A percentile compares a stretch with the other conserved stretches of the same genome.
These are phyloP conservation scores for Leptinotarsa lineolata DNA, from an alignment of 1,140 invertebrate species.

Conservation along the genomic window DNA sequence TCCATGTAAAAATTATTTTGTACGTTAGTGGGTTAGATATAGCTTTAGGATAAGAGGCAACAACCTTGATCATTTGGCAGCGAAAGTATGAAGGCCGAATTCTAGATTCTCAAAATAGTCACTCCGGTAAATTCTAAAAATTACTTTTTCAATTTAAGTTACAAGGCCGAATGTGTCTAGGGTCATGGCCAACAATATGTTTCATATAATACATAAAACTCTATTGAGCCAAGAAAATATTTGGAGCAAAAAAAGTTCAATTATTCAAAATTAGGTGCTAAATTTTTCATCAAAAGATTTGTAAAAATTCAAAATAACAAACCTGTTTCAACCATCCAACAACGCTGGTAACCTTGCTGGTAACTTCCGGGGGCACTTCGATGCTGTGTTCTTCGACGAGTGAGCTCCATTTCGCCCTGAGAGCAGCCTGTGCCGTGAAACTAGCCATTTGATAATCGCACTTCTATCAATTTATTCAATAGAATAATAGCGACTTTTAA, in stretches of 20 bases:
- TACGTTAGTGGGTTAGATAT: too few species aligned
- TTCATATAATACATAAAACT: too few species aligned
- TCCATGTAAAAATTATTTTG: background rate
- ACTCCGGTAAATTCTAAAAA: too few species aligned
- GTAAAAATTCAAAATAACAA: constrained; percentile 1
- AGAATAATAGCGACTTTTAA: background rate
- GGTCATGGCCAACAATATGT: too few species aligned
- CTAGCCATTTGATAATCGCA: constrained; percentile 61
- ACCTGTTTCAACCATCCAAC: constrained; percentile 80
- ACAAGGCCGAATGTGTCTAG: too few species aligned
- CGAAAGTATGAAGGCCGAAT: too few species aligned
- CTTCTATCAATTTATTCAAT: background rate
- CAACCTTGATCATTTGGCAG: too few species aligned
- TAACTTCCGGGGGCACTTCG: constrained; percentile 69
- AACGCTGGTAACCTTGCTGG: constrained; percentile 69
- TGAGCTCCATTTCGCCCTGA: constrained; percentile 68
- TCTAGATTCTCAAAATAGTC: too few species aligned
- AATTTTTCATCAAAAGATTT: background rate
- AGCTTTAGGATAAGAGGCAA: too few species aligned
- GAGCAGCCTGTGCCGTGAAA: constrained; percentile 67
- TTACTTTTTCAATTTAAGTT: too few species aligned
- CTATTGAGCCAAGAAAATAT: too few species aligned
- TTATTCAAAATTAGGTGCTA: background rate
- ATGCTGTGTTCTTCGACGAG: constrained; percentile 68
- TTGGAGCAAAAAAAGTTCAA: too few species aligned